Conservation (phyloP, 2,113 vertebrate species). For the Apus apus region DNA sequence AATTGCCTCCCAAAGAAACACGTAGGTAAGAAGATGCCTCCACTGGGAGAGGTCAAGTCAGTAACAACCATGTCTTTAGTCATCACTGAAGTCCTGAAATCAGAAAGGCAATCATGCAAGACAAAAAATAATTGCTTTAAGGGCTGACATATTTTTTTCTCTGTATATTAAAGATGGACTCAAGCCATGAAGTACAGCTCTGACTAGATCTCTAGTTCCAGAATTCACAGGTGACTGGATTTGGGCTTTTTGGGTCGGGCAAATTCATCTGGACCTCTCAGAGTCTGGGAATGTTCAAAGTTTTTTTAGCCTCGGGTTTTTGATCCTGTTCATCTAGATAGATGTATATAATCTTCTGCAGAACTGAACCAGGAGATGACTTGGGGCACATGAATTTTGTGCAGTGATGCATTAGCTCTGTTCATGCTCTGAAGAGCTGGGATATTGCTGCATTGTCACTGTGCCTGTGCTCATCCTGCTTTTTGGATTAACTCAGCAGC, state of each 20-base stretch:
- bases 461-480: neutral
- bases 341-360: neutral
- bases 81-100: conserved; percentile 39
- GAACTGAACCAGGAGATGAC: neutral
- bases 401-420: neutral
- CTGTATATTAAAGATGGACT: neutral
- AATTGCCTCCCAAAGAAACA: conserved; percentile 61
- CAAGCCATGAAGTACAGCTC: neutral
- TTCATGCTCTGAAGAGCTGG: neutral
- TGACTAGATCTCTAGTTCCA: neutral
- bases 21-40: conserved; percentile 36
- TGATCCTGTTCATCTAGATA: neutral
- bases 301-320: neutral
- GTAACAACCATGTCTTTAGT: conserved; percentile 43
- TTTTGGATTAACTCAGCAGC: neutral
- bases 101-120: conserved; percentile 16
- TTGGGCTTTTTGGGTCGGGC: neutral
- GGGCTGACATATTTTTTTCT: neutral
- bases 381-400: neutral
- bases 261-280: neutral
- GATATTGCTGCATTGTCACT: neutral
- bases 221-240: neutral
- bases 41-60: conserved; percentile 37
- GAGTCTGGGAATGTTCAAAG: neutral
- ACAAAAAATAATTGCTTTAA: neutral